A percentile compares a stretch with the other conserved stretches of the same genome.
Conservation (phyloP, 2,888 invertebrate species). For the Agriopis aurantiaria region DNA sequence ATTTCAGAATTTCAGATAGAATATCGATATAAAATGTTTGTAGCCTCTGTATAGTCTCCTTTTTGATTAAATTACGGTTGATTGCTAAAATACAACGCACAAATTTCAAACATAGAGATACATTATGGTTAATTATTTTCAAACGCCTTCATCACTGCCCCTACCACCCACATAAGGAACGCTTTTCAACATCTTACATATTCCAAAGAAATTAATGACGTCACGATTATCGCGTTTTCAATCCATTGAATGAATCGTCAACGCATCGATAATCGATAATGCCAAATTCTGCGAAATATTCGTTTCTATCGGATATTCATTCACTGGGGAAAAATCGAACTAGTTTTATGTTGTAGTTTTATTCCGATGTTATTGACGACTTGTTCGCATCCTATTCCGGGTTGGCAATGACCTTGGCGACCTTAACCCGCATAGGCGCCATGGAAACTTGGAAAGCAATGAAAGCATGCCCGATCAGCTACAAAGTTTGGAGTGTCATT, state of each 20-base stretch:
- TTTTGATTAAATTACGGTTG: not conserved
- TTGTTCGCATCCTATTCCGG: conserved; percentile 24
- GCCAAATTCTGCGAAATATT: conserved; percentile 10
- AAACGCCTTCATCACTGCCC: not conserved
- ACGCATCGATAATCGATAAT: conserved; percentile 22
- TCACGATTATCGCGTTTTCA: conserved; percentile 20
- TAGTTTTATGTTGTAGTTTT: conserved; percentile 31
- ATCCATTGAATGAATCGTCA: conserved; percentile 32
- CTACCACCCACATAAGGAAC: not conserved
- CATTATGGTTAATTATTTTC: not conserved
- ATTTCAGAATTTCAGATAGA: conserved; percentile 15
- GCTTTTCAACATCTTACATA: not conserved
- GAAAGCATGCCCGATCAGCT: conserved; percentile 49
- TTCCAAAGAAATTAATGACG: conserved; percentile 2
- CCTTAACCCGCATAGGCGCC: conserved; percentile 33
- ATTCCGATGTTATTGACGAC: conserved; percentile 28
- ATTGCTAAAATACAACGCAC: not conserved
- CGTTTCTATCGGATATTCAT: conserved; percentile 14
- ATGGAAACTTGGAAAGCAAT: conserved; percentile 38
- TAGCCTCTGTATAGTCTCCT: too few species aligned
- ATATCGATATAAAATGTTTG: not conserved
- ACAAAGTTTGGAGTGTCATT: conserved; percentile 54
- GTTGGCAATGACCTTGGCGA: conserved; percentile 37
- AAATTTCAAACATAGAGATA: not conserved
- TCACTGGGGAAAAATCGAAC: conserved; percentile 15